Evolutionary conservation across 2,113 vertebrate species (phyloP).

Genomic region (Camelus bactrianus): DNA sequence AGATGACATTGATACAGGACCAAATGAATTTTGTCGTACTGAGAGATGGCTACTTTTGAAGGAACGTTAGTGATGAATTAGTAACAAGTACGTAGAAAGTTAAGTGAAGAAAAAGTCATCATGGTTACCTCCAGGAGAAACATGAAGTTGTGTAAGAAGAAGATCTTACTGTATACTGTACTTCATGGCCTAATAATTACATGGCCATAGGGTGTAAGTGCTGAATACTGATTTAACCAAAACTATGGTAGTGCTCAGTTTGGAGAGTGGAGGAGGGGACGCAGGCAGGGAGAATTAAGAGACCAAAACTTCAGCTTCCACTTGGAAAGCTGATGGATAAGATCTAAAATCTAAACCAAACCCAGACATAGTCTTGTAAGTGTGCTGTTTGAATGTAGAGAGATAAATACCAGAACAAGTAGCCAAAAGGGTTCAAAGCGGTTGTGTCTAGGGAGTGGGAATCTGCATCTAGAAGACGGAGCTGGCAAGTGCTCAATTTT

Average conservation of each 20-base stretch:
- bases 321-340: background rate
- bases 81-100: background rate
- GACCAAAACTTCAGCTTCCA: background rate
- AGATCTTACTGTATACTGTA: background rate
- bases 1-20: accelerated
- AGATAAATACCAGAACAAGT: background rate
- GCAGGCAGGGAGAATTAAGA: background rate
- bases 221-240: background rate
- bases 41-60: background rate
- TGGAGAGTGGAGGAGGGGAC: background rate
- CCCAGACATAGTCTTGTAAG: background rate
- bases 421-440: background rate
- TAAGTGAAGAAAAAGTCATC: background rate
- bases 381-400: background rate
- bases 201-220: background rate
- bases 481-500: background rate
- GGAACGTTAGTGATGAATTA: background rate
- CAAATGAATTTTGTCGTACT: too few species aligned
- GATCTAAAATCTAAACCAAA: background rate
- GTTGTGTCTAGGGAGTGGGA: background rate
- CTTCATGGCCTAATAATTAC: background rate
- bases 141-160: background rate
- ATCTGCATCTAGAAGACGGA: background rate
- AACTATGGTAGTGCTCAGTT: background rate
- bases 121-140: background rate